phyloP scores from a whole-genome alignment of 2,113 vertebrate species.

The Cryptotis parvus region DNA sequence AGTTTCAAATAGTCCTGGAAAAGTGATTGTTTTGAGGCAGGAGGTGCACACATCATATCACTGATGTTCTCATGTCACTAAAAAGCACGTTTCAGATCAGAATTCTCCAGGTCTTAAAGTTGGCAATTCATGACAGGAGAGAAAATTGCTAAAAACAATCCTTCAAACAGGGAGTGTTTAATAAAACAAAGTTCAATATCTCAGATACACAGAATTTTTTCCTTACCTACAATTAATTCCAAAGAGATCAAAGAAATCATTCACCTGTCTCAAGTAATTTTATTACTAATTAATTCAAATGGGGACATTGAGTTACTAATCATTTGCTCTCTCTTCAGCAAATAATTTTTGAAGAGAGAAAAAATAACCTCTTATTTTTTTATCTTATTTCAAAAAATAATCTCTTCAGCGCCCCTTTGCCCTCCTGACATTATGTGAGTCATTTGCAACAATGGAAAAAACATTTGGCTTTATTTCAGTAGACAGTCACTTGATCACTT shows the following conservation, averaged over 20 bases:
- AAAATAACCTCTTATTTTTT: too few relatives aligned
- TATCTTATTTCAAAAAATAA: too few relatives aligned
- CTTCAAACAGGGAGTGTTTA: constrained; percentile 51
- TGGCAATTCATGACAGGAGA: constrained; percentile 53
- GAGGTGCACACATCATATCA: constrained; percentile 16
- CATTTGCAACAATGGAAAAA: constrained; percentile 84
- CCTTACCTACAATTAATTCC: constrained; percentile 24
- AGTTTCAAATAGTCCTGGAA: constrained; percentile 33
- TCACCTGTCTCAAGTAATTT: constrained; percentile 27
- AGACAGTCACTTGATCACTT: too few relatives aligned
- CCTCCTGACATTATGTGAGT: constrained; percentile 76
- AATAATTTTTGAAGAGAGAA: too few relatives aligned
- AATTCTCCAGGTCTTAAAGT: constrained; percentile 19
- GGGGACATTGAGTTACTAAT: constrained; percentile 63
- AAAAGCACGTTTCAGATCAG: constrained; percentile 30
- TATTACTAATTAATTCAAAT: constrained; percentile 68
- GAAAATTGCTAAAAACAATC: constrained; percentile 28
- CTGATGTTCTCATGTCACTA: constrained; percentile 60
- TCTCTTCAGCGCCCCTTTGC: constrained; percentile 75
- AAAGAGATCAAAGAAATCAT: constrained; percentile 53
- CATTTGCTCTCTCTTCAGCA: constrained; percentile 83
- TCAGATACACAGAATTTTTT: constrained; percentile 6
- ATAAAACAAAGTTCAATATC: not conserved
- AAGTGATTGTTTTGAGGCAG: constrained; percentile 24
- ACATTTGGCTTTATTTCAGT: constrained; percentile 83